Percentiles rank a stretch among this genome's conserved stretches.
phyloP scores from a whole-genome alignment of 2,113 vertebrate genomes.

The Bungarus multicinctus region DNA sequence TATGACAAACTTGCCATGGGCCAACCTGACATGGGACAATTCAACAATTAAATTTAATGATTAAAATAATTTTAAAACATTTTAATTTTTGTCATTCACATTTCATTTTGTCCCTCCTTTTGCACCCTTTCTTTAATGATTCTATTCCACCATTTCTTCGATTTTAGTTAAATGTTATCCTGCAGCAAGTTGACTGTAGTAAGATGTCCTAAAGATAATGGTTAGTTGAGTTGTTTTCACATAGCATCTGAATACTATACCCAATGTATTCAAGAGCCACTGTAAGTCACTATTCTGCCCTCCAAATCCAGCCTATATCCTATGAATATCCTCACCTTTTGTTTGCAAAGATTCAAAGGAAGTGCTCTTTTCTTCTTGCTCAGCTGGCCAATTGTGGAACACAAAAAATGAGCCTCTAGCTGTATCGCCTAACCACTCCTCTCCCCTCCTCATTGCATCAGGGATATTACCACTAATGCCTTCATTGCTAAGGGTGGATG shows the following conservation, averaged over 20 bases:
- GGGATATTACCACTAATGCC: neutral
- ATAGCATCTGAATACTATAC: neutral
- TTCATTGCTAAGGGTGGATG: neutral
- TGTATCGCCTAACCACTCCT: neutral
- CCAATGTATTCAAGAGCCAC: neutral
- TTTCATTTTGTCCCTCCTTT: no score
- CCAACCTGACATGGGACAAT: neutral
- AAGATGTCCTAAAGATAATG: neutral
- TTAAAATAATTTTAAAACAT: neutral
- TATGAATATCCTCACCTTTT: neutral
- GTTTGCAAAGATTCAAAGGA: neutral
- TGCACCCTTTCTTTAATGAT: no score
- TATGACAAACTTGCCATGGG: neutral
- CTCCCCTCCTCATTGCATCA: neutral
- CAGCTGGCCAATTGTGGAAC: neutral
- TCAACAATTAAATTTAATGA: neutral
- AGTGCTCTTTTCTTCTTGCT: neutral
- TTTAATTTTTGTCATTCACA: no score
- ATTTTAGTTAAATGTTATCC: no score
- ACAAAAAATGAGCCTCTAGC: neutral
- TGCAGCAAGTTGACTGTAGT: fast-evolving
- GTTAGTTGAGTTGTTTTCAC: neutral
- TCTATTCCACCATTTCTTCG: no score
- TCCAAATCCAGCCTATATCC: neutral
- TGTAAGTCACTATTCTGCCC: neutral